Evolutionary conservation across 1,140 invertebrate species (phyloP), one percentile per base, ranked within the genome.

Genomic region (Atta cephalotes): DNA sequence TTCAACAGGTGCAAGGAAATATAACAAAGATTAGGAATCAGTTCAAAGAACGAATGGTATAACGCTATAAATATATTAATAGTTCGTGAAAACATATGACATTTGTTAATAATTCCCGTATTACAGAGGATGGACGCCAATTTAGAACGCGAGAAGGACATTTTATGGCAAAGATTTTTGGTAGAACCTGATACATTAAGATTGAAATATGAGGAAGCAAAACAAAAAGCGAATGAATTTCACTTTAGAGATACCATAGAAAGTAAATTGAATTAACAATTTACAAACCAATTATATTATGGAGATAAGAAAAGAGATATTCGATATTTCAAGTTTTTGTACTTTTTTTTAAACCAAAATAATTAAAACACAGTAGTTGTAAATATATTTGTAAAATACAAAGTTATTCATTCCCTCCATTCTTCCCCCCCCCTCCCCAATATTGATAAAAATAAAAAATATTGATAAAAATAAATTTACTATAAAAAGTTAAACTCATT

Each of bases 141-240:
- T 12, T 85, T 93, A 6, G 93, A 94, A 53, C 86, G 93, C 53
- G 94, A 95, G 82, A 94, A 92, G 28, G 63, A 62, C 25, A 92
- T 93, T 53, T 76, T 92, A 3, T 93, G 92, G 92, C 92, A 93
- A 51, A 88, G 88, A 84, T 93, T 93, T 80, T 86, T 93, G 63
- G 80, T 89, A 25, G 90, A 94, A 77, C 94, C 94, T 5, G 90
- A 94, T 18, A 88, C 78, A 39, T 76, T 95, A 49, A 91, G 92
- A 87, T 60, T 56, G 1, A 93, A 76, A 62, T 93, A 93, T 35
- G 90, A 94, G 10, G 89, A 95, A 74, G 28, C 60, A 2, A 72
- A 89, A 16, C 63, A 65, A 68, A 77, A 35, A n/a, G 45, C 28
- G 10, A 85, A 81, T 31, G 65, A 74, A 18, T 88, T 82, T 53